Evolutionary conservation across 2,797 vertebrate species (phyloP).

Genomic region (Oophaga sylvatica): DNA sequence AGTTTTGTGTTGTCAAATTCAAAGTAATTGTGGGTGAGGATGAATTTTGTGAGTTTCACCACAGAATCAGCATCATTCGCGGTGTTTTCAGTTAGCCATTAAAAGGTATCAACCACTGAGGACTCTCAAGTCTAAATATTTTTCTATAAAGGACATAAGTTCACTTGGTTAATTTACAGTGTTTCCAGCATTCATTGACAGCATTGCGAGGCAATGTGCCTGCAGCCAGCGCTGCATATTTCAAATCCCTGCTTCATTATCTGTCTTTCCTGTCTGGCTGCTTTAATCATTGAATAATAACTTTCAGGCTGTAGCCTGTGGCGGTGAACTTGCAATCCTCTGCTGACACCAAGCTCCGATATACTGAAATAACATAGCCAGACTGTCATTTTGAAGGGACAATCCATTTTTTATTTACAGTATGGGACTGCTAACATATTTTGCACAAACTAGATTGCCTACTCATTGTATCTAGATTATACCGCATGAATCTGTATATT

Average conservation of each 20-base stretch:
- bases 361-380: conserved; percentile 34
- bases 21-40: no score
- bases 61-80: no score
- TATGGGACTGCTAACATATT: background rate
- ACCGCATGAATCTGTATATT: background rate
- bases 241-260: conserved; percentile 45
- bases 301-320: conserved; percentile 53
- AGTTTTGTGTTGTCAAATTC: no score
- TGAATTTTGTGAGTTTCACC: no score
- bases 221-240: conserved; percentile 17
- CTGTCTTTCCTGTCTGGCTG: conserved; percentile 49
- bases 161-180: conserved; percentile 32
- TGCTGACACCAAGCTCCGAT: conserved; percentile 26
- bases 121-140: no score
- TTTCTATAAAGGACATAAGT: conserved; percentile 34
- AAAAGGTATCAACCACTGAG: no score
- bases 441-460: background rate
- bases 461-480: background rate
- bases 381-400: background rate
- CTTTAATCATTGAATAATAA: conserved; percentile 45
- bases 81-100: no score
- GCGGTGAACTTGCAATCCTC: background rate
- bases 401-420: background rate
- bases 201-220: background rate
- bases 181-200: conserved; percentile 41